Evolutionary conservation across 2,888 invertebrate genomes (phyloP), one percentile per base, ranked within the genome.

Genomic region (Exephanes ischioxanthus): DNA sequence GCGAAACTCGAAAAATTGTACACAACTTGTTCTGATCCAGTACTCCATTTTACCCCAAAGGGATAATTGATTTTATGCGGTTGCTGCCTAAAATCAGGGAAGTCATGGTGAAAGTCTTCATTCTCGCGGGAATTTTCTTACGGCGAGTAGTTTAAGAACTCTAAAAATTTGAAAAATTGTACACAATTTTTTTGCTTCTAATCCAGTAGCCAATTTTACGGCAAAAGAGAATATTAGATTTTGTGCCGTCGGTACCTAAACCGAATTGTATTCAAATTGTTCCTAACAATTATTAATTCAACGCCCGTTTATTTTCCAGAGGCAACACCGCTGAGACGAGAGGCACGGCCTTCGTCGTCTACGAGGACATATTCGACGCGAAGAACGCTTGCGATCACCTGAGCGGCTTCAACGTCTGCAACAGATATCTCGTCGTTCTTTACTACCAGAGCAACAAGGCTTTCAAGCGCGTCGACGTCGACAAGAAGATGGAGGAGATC

Each of bases 311-410:
- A 70, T 51, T 88, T 95, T 96, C 53, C 94, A 98, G 97, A 48
- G 99, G 99, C 0, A 99, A 99, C 92, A 99, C 99, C 33, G 98
- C 99, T 16, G 99, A 99, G 94, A 99, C 99, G 0, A 96, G 99
- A 94, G 99, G 99, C 75, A 99, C 99, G 48, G 99, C 99, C 22
- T 99, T 99, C 96, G 99, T 99, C 70, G 99, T 99, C 0, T 99
- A 99, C 94, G 99, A 99, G 95, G 99, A 99, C 93, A 99, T 99
- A 91, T 99, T 99, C 95, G 99, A 99, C 95, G 99, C 99, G 0
- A 99, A 99, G 94, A 99, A 99, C 95, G 99, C 99, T 3, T 99
- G 99, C 94, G 99, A 99, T 94, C 99, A 99, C 94, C 95, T 99
- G 78, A 99, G 99, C 79, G 99, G 99, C 9, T 99, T 99, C 94